Base-by-base conservation (phyloP, 2,797 vertebrate genomes). In the Chaetophractus vellerosus region DNA sequence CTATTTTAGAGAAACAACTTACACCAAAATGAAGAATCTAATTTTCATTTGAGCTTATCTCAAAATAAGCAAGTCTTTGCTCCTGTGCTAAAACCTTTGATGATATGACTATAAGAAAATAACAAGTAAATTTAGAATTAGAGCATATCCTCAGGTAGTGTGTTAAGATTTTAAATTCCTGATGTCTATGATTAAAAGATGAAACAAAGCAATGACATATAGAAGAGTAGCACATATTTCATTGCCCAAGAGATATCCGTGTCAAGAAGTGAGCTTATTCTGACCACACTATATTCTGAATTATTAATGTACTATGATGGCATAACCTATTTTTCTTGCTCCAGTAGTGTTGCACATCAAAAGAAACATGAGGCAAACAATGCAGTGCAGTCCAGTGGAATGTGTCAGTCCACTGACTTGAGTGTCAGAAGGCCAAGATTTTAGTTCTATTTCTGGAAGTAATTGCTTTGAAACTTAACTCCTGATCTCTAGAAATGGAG, bases 401-500 rank as follows among this genome's bases (percentile, higher is more conserved):
- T 96, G 68, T 72, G 48, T 55, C 45, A 45, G 5, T 45, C 45
- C 10, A 45, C 45, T 33, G 24, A 78, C 2, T 15, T 55, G 45
- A 64, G 6, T 15, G 9, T 82, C 38, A 31, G 26, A 87, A 55
- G 2, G 83, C 10, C 16, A 80, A 12, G 3, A 24, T 52, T 72
- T 86, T 50, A 66, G 19, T 68, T 85, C 26, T 88, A 45, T 38
- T 76, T 80, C 15, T 74, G 57, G 7, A 90, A 90, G 4, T 50
- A 84, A 95, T 93, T 52, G 1, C 31, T 80, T 79, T 92, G 28
- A 94, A 61, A 63, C 24, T 63, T 81, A 75, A 63, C 15, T 68
- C 68, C 50, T 96, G 38, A 76, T 84, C 72, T 86, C 21, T 92
- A 83, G 41, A 89, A 95, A 59, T 64, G 23, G 45, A 87, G 31